Evolutionary conservation across 2,888 invertebrate genomes (phyloP).

Genomic region (Ophioninae sp.): DNA sequence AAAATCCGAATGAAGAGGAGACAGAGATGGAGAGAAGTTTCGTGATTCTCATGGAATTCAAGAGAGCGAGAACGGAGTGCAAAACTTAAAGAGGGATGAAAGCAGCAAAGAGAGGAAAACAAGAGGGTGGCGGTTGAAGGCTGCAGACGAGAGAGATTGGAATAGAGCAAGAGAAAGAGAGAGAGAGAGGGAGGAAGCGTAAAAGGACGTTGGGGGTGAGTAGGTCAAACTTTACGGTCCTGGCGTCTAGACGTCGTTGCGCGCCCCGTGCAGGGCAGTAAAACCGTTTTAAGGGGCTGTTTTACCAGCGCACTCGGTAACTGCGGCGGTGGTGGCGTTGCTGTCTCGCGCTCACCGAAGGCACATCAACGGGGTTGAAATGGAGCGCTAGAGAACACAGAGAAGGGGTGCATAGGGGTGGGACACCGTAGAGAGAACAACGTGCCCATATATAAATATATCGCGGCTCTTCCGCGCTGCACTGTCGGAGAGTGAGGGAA

Average conservation of each 20-base stretch:
- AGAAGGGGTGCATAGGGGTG: constrained; percentile 22
- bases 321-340: constrained; percentile 65
- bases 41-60: constrained; percentile 1
- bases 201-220: constrained; percentile 76
- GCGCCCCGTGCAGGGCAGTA: constrained; percentile 79
- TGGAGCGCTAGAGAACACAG: constrained; percentile 33
- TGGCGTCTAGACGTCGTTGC: constrained; percentile 81
- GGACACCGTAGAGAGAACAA: constrained; percentile 29
- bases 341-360: constrained; percentile 46
- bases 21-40: neutral
- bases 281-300: constrained; percentile 81
- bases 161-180: constrained; percentile 27
- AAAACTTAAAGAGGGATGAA: constrained; percentile 43
- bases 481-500: neutral
- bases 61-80: constrained; percentile 29
- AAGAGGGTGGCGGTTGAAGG: constrained; percentile 49
- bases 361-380: constrained; percentile 43
- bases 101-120: constrained; percentile 50
- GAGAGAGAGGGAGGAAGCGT: constrained; percentile 35
- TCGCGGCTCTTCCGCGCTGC: constrained; percentile 42
- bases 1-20: too few species aligned
- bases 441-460: constrained; percentile 27
- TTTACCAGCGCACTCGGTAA: constrained; percentile 79
- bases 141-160: constrained; percentile 41
- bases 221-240: constrained; percentile 81